Conservation (phyloP, 2,888 invertebrate genomes). For the Agrotis ipsilon region DNA sequence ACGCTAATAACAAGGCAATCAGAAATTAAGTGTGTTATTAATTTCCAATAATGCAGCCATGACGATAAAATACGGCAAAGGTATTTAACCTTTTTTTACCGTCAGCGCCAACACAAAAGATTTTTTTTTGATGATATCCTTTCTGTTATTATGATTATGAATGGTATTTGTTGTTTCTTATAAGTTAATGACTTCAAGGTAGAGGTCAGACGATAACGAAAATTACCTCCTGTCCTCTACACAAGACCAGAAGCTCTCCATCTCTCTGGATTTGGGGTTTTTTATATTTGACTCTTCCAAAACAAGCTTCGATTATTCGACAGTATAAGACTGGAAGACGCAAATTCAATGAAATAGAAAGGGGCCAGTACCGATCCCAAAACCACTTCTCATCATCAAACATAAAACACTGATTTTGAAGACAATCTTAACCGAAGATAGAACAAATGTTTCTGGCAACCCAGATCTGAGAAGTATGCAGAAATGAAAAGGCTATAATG, state of each 20-base stretch:
- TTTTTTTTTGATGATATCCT: not conserved
- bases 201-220: not conserved
- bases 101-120: not conserved
- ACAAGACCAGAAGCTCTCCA: not conserved
- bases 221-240: too few species aligned
- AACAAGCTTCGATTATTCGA: not conserved
- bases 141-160: not conserved
- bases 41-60: constrained; percentile 10
- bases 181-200: not conserved
- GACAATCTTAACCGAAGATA: too few species aligned
- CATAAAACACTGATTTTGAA: too few species aligned
- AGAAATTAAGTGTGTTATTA: not conserved
- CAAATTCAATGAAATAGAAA: not conserved
- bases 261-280: not conserved
- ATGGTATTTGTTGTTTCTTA: not conserved
- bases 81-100: constrained; percentile 4
- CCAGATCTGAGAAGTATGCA: too few species aligned
- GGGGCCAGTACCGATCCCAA: too few species aligned
- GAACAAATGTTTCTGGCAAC: too few species aligned
- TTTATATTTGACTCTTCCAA: not conserved
- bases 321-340: not conserved
- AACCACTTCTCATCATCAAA: too few species aligned
- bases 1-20: not conserved
- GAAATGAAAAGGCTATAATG: not conserved
- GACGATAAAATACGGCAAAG: not conserved